Evolutionary conservation across 1,140 invertebrate species (phyloP).

Genomic region (Eriocheir sinensis): DNA sequence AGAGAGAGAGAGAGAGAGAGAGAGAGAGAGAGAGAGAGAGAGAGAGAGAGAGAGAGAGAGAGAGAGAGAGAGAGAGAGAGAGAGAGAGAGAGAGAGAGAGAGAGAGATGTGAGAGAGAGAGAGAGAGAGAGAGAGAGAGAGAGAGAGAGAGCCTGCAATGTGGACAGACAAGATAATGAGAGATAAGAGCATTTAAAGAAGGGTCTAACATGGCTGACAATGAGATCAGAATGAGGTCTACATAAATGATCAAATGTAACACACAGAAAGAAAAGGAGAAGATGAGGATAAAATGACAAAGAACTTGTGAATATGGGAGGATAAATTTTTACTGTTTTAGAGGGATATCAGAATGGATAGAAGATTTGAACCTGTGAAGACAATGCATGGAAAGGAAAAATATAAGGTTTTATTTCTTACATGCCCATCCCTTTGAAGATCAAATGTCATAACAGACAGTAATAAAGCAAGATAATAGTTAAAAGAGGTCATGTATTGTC

Average conservation of each 20-base stretch:
- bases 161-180: neutral
- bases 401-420: neutral
- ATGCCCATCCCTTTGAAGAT: neutral
- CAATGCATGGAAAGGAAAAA: neutral
- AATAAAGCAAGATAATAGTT: neutral
- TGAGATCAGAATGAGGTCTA: neutral
- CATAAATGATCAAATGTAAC: neutral
- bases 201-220: neutral
- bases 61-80: neutral
- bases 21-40: neutral
- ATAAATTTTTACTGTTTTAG: too few species aligned
- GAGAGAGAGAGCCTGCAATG: neutral
- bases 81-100: neutral
- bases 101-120: neutral
- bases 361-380: too few species aligned
- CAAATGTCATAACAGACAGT: neutral
- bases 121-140: neutral
- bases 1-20: constrained; percentile 3
- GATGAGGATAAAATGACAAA: neutral
- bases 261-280: neutral
- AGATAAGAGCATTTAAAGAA: neutral
- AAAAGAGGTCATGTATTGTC: neutral
- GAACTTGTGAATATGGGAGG: neutral
- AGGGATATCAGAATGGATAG: too few species aligned
- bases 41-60: neutral